These are phyloP conservation scores for Exephanes ischioxanthus DNA, from an alignment of 2,888 invertebrate genomes.

Conservation along the genomic window DNA sequence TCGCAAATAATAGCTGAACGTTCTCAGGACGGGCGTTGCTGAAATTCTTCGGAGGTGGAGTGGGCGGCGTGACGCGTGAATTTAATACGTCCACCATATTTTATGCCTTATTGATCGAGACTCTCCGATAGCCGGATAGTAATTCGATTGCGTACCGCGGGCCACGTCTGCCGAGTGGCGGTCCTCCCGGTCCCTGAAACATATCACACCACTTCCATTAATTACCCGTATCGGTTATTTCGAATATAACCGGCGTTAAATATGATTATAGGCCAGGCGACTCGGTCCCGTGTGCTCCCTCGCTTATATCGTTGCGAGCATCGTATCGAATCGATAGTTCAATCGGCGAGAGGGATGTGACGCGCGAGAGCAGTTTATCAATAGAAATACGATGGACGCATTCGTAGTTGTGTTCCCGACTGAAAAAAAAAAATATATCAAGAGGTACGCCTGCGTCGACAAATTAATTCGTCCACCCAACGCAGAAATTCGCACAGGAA, in stretches of 20 bases:
- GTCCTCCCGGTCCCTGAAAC: not conserved
- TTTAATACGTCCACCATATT: slow-evolving; percentile 15
- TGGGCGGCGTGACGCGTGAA: not conserved
- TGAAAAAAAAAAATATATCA: no score
- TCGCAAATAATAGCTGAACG: slow-evolving; percentile 11
- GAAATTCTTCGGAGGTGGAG: not conserved
- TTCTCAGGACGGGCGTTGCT: not conserved
- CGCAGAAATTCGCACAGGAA: no score
- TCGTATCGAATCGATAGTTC: slow-evolving; percentile 48
- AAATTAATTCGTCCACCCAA: no score
- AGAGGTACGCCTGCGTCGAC: no score
- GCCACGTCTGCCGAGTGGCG: slow-evolving; percentile 1
- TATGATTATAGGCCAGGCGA: slow-evolving; percentile 39
- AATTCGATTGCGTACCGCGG: slow-evolving; percentile 31
- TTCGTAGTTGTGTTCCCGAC: not conserved
- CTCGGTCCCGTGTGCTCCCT: not conserved
- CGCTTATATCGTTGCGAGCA: not conserved
- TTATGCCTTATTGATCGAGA: slow-evolving; percentile 20
- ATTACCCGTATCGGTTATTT: slow-evolving; percentile 1
- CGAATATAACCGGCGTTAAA: slow-evolving; percentile 33
- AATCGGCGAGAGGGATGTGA: slow-evolving; percentile 24
- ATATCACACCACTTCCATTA: slow-evolving; percentile 1
- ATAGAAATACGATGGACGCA: slow-evolving; percentile 3
- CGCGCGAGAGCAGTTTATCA: slow-evolving; percentile 7
- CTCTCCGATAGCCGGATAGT: slow-evolving; percentile 1